These are phyloP conservation scores for Columbina picui DNA, from an alignment of 2,113 vertebrate genomes.

Conservation along the genomic window DNA sequence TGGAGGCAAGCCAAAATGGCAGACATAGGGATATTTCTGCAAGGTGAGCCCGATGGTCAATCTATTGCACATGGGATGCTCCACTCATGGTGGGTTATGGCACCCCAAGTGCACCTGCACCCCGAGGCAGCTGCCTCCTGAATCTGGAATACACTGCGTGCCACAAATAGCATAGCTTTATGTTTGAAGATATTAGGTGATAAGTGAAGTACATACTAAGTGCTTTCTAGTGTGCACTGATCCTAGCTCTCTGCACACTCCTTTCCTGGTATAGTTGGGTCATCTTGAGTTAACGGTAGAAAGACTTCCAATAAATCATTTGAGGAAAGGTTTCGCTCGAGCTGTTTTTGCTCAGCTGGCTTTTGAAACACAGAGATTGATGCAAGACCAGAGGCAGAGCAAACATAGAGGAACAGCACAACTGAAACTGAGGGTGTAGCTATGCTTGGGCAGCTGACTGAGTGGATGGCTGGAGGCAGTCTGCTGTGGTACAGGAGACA, in stretches of 20 bases:
- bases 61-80: neutral
- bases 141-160: neutral
- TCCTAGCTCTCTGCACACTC: neutral
- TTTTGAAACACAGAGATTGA: neutral
- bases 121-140: neutral
- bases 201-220: neutral
- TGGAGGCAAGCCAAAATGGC: accelerated
- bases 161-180: neutral
- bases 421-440: neutral
- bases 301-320: neutral
- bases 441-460: accelerated
- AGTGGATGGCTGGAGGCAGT: neutral
- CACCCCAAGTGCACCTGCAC: neutral
- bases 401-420: accelerated
- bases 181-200: neutral
- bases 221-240: neutral
- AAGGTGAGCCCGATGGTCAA: accelerated
- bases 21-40: neutral
- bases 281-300: neutral
- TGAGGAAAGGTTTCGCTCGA: neutral
- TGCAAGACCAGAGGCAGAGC: neutral
- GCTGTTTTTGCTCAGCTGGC: neutral
- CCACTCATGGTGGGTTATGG: neutral
- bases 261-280: neutral
- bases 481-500: neutral